phyloP scores from a whole-genome alignment of 2,113 vertebrate species.

The Melospiza georgiana region DNA sequence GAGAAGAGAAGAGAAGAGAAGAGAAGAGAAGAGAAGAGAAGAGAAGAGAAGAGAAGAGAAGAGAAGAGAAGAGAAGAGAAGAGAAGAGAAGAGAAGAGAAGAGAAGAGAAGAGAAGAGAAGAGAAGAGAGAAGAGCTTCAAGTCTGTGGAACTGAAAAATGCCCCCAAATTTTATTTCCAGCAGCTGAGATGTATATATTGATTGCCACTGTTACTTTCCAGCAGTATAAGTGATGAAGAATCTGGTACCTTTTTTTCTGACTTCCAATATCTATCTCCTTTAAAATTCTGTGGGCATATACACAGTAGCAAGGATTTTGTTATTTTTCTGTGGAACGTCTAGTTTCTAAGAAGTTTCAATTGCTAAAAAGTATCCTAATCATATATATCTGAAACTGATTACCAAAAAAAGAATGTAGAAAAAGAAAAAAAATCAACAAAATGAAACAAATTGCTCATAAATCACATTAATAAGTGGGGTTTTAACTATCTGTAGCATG shows the following conservation, averaged over 20 bases:
- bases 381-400: conserved; percentile 30
- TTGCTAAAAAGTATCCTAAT: conserved; percentile 1
- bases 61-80: too few relatives aligned
- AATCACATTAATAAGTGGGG: conserved; percentile 74
- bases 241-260: not conserved
- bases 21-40: too few relatives aligned
- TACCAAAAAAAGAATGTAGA: not conserved
- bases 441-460: conserved; percentile 72
- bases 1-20: fast-evolving
- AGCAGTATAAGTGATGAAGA: not conserved
- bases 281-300: not conserved
- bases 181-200: not conserved
- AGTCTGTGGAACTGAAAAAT: not conserved
- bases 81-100: too few relatives aligned
- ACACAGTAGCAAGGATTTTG: not conserved
- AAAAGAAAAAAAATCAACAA: conserved; percentile 43
- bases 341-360: conserved; percentile 12
- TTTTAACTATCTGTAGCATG: conserved; percentile 73
- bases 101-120: too few relatives aligned
- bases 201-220: not conserved
- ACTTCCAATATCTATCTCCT: not conserved
- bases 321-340: not conserved
- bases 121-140: not conserved
- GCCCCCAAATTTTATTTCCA: not conserved
- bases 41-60: too few relatives aligned